phyloP scores from a whole-genome alignment of 2,797 vertebrate genomes.

The Arctocebus calabarensis region DNA sequence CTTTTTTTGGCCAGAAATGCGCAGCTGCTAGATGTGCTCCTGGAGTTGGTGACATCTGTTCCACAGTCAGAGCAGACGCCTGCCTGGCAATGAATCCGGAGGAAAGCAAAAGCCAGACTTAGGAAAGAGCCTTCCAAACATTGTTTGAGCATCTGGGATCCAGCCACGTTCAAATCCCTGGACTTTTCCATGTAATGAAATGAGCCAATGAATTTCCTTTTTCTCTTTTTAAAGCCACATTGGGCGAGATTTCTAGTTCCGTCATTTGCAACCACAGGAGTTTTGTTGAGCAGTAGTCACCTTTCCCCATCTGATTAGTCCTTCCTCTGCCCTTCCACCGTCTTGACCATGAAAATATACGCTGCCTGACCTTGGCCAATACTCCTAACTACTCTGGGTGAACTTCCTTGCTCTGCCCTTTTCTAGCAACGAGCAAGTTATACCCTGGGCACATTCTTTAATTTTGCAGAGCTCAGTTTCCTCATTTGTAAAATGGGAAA shows the following conservation, averaged over 20 bases:
- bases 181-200: not conserved
- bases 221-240: not conserved
- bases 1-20: not conserved
- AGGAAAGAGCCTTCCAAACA: not conserved
- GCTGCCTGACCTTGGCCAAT: accelerated
- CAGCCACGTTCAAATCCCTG: not conserved
- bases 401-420: not conserved
- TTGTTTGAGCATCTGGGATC: not conserved
- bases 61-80: not conserved
- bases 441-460: not conserved
- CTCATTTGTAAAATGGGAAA: not conserved
- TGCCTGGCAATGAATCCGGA: not conserved
- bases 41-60: not conserved
- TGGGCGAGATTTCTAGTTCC: not conserved
- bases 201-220: not conserved
- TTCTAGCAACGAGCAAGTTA: too few relatives aligned
- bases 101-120: not conserved
- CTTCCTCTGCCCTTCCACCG: not conserved
- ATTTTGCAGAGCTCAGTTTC: not conserved
- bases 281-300: not conserved
- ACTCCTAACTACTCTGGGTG: not conserved
- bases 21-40: not conserved
- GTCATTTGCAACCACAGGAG: not conserved
- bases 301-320: not conserved
- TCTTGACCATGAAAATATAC: not conserved